Conservation (phyloP, 2,113 vertebrate species). For the Ia io region DNA sequence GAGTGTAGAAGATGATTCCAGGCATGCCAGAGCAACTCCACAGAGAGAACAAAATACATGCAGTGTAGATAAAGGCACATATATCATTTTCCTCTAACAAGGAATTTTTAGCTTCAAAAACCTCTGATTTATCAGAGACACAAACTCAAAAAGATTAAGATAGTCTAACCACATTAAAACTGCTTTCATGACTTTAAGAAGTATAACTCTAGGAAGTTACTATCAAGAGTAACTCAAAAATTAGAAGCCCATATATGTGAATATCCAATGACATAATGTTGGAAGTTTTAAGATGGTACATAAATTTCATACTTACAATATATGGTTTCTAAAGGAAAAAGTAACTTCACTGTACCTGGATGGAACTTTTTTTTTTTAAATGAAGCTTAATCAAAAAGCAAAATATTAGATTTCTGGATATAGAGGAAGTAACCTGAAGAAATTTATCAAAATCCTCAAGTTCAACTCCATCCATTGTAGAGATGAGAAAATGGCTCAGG, state of each 20-base stretch:
- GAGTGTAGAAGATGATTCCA: neutral
- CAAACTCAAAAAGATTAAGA: conserved; percentile 34
- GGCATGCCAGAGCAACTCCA: neutral
- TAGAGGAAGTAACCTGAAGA: neutral
- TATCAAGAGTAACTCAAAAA: neutral
- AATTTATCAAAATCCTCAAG: neutral
- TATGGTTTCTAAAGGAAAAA: neutral
- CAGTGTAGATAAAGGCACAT: neutral
- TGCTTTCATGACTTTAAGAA: neutral
- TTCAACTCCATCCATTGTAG: neutral
- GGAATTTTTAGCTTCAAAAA: conserved; percentile 33
- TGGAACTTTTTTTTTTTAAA: neutral
- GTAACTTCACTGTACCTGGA: neutral
- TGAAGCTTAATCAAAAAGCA: conserved; percentile 32
- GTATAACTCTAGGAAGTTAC: neutral
- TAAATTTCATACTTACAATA: neutral
- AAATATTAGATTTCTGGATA: neutral
- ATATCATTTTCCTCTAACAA: neutral
- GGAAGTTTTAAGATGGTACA: neutral
- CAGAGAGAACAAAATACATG: neutral
- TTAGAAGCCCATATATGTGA: neutral
- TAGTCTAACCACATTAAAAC: neutral
- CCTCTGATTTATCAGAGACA: neutral
- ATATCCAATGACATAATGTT: neutral
- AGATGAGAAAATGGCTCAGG: neutral